Evolutionary conservation across 2,113 vertebrate species (phyloP), one percentile per base, ranked within the genome.

Genomic region (Lycaon pictus): DNA sequence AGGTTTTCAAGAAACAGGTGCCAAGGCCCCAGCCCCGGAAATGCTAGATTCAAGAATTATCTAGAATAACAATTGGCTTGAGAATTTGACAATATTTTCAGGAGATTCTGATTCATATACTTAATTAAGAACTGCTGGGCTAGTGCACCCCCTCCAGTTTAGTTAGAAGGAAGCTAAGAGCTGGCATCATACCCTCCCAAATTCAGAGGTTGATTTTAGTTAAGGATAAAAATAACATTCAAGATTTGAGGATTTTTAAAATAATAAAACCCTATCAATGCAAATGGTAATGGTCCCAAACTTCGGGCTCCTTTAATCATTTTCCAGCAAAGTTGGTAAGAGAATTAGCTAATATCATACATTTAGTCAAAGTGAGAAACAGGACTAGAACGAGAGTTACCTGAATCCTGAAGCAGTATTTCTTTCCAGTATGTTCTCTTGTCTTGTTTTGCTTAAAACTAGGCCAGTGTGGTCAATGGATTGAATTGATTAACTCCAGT

Each of bases 171-270:
- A 32, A 90, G n/a, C 2, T 43, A 96, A 96, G 96, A 96, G 96
- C 94, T 98, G 98, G 93, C 95, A 97, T 98, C 97, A 95, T 92
- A 71, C 90, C 94, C 89, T 96, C 32, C 55, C 84, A 87, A 72
- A 35, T 79, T 93, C 92, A 95, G 86, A 98, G 93, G 71, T 25
- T 8, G 88, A 93, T 97, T 19, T 86, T 35, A 65, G 17, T 27
- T 15, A 7, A 63, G 63, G 94, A 96, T 32, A 72, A 95, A 97
- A 80, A 23, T 58, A 82, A 72, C 1, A 2, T 69, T 69, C 32
- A 35, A n/a, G 35, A 69, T 35, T 69, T 35, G 35, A 65, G 16
- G 22, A 27, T 60, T 63, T 55, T 65, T 19, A 53, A 79, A 85
- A 87, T 22, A 56, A 60, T 35, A 53, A 13, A 84, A n/a, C 95